phyloP scores from a whole-genome alignment of 1,140 invertebrate genomes.

The Drosophila busckii region DNA sequence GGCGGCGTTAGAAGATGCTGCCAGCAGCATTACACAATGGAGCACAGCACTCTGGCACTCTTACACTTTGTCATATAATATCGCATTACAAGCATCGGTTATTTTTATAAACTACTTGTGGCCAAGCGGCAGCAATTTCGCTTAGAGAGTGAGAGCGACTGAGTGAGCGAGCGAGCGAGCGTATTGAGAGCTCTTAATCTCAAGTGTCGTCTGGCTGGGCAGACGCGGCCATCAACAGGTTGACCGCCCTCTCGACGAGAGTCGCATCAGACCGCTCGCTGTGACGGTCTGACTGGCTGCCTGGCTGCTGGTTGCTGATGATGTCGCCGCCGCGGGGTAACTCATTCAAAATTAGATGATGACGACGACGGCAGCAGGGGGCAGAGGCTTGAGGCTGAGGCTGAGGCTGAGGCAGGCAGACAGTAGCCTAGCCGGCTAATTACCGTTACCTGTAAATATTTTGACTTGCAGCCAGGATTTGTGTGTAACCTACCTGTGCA shows the following conservation, averaged over 20 bases:
- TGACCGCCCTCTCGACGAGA: constrained; percentile 47
- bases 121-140: neutral
- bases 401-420: constrained; percentile 31
- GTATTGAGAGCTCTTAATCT: constrained; percentile 49
- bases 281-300: constrained; percentile 16
- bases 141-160: neutral
- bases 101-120: constrained; percentile 4
- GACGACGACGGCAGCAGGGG: too few species aligned
- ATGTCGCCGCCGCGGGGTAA: constrained; percentile 50
- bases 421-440: constrained; percentile 50
- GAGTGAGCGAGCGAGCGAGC: neutral
- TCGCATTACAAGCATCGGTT: constrained; percentile 39
- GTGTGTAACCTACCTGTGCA: constrained; percentile 19
- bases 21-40: constrained; percentile 19
- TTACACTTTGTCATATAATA: constrained; percentile 6
- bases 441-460: constrained; percentile 32
- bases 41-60: too few species aligned
- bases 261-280: constrained; percentile 24
- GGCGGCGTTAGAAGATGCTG: neutral
- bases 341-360: constrained; percentile 58
- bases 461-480: constrained; percentile 26
- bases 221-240: constrained; percentile 61
- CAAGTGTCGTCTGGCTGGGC: constrained; percentile 45
- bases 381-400: constrained; percentile 5
- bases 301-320: too few species aligned